Evolutionary conservation across 2,888 invertebrate species (phyloP).

Genomic region (Hyles lineata): DNA sequence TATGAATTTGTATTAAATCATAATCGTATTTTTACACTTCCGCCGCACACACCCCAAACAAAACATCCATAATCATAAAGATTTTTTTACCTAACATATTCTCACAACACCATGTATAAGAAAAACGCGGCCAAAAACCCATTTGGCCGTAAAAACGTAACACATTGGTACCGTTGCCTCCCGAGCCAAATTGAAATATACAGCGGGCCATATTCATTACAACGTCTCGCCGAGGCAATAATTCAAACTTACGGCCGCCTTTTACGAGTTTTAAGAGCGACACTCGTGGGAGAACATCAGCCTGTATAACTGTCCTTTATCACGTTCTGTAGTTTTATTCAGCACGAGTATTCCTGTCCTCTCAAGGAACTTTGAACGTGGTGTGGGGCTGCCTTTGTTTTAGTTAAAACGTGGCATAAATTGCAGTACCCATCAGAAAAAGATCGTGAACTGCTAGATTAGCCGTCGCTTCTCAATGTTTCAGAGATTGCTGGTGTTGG

Average conservation of each 20-base stretch:
- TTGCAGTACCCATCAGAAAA: too few relatives aligned
- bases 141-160: conserved; percentile 60
- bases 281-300: conserved; percentile 53
- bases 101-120: conserved; percentile 30
- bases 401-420: too few relatives aligned
- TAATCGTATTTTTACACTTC: too few relatives aligned
- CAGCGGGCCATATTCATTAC: conserved; percentile 79
- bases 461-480: too few relatives aligned
- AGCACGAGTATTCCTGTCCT: neutral
- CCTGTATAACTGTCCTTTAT: neutral
- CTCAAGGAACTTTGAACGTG: too few relatives aligned
- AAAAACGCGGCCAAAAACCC: conserved; percentile 47
- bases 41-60: too few relatives aligned
- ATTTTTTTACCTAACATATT: conserved; percentile 28
- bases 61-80: too few relatives aligned
- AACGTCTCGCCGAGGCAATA: conserved; percentile 62
- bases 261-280: conserved; percentile 76
- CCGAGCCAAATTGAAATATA: conserved; percentile 78
- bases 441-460: too few relatives aligned
- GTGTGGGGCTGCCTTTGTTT: too few relatives aligned
- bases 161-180: conserved; percentile 58
- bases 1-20: too few relatives aligned
- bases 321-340: neutral
- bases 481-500: too few relatives aligned
- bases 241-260: conserved; percentile 78